These are phyloP conservation scores for Leiothrix lutea DNA, from an alignment of 2,113 vertebrate genomes.

Conservation along the genomic window DNA sequence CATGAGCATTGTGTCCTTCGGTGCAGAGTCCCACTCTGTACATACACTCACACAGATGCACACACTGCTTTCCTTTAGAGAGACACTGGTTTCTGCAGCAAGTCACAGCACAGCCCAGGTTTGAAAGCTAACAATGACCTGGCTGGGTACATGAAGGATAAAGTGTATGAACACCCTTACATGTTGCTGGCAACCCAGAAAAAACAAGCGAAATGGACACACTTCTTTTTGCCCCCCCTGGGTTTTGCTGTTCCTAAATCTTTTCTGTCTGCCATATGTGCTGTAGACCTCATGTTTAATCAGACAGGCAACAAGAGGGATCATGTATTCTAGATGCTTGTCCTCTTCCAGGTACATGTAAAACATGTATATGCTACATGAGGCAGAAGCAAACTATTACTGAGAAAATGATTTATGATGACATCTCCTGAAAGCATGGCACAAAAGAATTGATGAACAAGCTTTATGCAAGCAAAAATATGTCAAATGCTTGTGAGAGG, in stretches of 20 bases:
- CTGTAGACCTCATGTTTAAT: neutral
- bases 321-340: neutral
- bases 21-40: neutral
- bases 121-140: neutral
- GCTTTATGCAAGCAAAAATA: neutral
- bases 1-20: rapidly evolving
- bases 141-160: neutral
- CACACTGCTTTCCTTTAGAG: neutral
- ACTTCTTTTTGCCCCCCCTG: rapidly evolving
- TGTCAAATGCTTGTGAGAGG: neutral
- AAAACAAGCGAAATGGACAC: neutral
- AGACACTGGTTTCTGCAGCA: neutral
- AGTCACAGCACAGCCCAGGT: neutral
- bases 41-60: rapidly evolving
- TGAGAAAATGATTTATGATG: neutral
- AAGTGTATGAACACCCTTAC: neutral
- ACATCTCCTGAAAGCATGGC: neutral
- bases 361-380: neutral
- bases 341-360: neutral
- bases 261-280: neutral
- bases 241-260: neutral
- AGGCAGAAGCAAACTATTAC: neutral
- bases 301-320: neutral
- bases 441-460: neutral
- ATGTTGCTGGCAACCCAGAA: neutral